These are phyloP conservation scores for Formica selysi DNA, from an alignment of 1,140 invertebrate genomes.

Conservation along the genomic window DNA sequence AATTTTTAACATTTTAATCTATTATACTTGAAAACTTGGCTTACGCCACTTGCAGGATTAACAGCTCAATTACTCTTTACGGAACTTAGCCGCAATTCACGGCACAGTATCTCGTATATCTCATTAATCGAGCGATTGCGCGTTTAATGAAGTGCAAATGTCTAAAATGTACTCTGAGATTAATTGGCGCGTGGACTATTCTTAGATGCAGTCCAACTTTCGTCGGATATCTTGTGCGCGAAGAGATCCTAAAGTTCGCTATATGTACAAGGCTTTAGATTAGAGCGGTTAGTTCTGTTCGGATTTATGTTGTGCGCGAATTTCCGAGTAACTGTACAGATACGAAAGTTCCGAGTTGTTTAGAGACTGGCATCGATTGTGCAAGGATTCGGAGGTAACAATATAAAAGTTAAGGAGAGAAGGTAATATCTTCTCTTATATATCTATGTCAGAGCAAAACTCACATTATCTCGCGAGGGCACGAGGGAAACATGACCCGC, in stretches of 20 bases:
- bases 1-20: conserved; percentile 29
- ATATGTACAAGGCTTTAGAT: conserved; percentile 39
- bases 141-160: conserved; percentile 58
- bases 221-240: conserved; percentile 35
- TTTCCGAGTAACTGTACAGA: conserved; percentile 38
- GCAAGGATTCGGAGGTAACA: conserved; percentile 9
- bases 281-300: conserved; percentile 43
- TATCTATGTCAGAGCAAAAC: background rate
- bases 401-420: conserved; percentile 29
- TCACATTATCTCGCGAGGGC: background rate
- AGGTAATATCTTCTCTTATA: conserved; percentile 19
- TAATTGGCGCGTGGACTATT: conserved; percentile 57
- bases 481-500: background rate
- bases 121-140: conserved; percentile 62
- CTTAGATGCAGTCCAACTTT: conserved; percentile 61
- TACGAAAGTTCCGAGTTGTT: conserved; percentile 46
- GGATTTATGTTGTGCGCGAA: conserved; percentile 42
- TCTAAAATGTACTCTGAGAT: conserved; percentile 54
- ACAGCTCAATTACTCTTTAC: conserved; percentile 43
- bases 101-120: conserved; percentile 53
- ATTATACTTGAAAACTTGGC: background rate
- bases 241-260: conserved; percentile 43
- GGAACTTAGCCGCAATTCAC: conserved; percentile 53
- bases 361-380: conserved; percentile 40
- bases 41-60: conserved; percentile 48